These are phyloP conservation scores for Tipula helvola DNA, from an alignment of 2,888 invertebrate genomes.

Conservation along the genomic window DNA sequence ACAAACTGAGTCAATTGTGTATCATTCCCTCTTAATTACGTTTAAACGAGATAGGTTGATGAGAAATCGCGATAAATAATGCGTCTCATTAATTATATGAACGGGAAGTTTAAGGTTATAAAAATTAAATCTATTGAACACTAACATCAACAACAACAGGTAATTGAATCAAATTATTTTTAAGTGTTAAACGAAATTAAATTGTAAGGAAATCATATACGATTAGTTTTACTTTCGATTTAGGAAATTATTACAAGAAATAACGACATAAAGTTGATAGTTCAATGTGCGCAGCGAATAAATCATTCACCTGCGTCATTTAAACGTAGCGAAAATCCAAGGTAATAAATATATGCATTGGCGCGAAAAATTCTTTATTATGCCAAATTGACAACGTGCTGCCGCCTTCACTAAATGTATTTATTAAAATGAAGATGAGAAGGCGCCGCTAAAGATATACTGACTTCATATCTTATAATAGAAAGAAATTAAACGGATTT, in stretches of 20 bases:
- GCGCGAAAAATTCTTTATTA: not conserved
- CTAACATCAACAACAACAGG: not conserved
- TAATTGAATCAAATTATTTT: not conserved
- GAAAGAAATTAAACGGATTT: not conserved
- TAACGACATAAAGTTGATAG: not conserved
- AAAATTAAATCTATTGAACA: not conserved
- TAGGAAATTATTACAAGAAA: not conserved
- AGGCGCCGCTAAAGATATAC: not conserved
- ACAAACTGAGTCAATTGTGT: not conserved
- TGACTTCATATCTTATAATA: not conserved
- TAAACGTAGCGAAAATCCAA: not conserved
- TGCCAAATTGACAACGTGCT: not conserved
- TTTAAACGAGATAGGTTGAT: not conserved
- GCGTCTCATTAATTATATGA: not conserved
- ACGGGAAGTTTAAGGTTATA: not conserved
- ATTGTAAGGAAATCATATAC: not conserved
- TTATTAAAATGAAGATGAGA: not conserved
- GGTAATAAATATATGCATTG: not conserved
- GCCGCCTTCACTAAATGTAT: not conserved
- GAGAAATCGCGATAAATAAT: not conserved
- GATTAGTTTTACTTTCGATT: not conserved
- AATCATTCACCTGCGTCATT: not conserved
- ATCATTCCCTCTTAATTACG: not conserved
- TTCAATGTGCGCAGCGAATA: not conserved
- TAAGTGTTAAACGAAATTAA: not conserved